Evolutionary conservation across 2,888 invertebrate species (phyloP).

Genomic region (Andrena marginata): DNA sequence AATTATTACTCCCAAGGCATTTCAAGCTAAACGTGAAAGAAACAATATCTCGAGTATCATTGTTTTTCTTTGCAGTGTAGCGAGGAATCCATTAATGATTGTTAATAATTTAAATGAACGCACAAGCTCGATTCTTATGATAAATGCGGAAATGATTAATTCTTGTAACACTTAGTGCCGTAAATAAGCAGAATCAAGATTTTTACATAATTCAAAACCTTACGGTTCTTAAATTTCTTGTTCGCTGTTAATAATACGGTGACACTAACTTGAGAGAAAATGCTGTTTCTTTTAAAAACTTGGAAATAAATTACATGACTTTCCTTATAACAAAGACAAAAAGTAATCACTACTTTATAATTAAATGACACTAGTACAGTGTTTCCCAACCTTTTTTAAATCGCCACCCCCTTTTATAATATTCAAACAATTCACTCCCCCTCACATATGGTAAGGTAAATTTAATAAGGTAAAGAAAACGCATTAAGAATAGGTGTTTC

Average conservation of each 20-base stretch:
- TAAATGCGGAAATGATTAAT: background rate
- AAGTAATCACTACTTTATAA: too few species aligned
- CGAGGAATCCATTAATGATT: constrained; percentile 49
- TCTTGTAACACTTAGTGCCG: background rate
- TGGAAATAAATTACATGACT: background rate
- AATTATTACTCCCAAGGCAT: background rate
- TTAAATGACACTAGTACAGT: too few species aligned
- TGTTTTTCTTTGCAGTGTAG: constrained; percentile 43
- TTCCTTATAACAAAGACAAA: background rate
- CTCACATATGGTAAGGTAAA: too few species aligned
- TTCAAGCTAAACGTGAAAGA: constrained; percentile 16
- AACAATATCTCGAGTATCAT: constrained; percentile 57
- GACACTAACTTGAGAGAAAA: background rate
- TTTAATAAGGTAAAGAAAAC: too few species aligned
- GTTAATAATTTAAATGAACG: constrained; percentile 50
- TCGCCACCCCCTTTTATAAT: too few species aligned
- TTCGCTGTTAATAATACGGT: background rate
- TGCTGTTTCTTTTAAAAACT: background rate
- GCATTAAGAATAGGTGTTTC: too few species aligned
- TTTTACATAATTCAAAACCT: background rate
- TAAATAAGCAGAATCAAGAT: constrained; percentile 26
- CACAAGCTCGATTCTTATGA: constrained; percentile 16
- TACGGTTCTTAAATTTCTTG: background rate
- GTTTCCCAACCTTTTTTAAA: too few species aligned
- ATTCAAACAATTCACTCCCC: too few species aligned